Evolutionary conservation across 2,888 invertebrate species (phyloP), one percentile per base, ranked within the genome.

Genomic region (Sycophila texana): DNA sequence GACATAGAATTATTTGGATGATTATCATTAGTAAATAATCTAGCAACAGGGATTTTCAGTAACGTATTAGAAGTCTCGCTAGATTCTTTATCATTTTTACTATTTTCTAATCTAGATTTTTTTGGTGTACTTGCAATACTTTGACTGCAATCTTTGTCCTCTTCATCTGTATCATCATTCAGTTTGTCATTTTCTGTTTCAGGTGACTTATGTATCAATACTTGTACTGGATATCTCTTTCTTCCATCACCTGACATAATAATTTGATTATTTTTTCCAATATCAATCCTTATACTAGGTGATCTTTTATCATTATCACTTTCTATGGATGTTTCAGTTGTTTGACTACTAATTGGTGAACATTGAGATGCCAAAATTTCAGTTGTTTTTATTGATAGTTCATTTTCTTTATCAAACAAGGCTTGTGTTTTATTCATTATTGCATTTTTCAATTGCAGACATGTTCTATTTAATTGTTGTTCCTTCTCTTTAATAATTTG

Each of bases 391-490:
- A 83, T 68, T 0, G 83, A 75, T 0, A 86, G 47, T 30, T 87
- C 85, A 5, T 83, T 83, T 47, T 81, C 75, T 4, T 47, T 70
- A 30, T 87, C 82, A 74, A 88, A 88, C 10, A 87, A 80, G 78
- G 86, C 80, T 68, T 82, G 82, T 0, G 88, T 88, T 81, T 86
- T 88, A 18, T 57, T 82, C 47, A 88, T 77, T 68, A 88, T 88
- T 7, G 84, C 86, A 71, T 85, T 77, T 73, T 84, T 87, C 53
- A 88, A 81, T 26, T 77, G 67, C 16, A 83, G 61, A 60, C 86
- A 86, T 49, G 78, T 87, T 74, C 78, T 78, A 72, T 83, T 82
- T 1, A 87, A 79, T 5, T 75, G 74, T 39, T 77, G 67, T 20
- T 85, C 86, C 49, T 85, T 83, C n/a, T 77, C 75, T 76, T 79